phyloP scores from a whole-genome alignment of 2,888 invertebrate genomes.

The Chrysotoxum bicinctum region DNA sequence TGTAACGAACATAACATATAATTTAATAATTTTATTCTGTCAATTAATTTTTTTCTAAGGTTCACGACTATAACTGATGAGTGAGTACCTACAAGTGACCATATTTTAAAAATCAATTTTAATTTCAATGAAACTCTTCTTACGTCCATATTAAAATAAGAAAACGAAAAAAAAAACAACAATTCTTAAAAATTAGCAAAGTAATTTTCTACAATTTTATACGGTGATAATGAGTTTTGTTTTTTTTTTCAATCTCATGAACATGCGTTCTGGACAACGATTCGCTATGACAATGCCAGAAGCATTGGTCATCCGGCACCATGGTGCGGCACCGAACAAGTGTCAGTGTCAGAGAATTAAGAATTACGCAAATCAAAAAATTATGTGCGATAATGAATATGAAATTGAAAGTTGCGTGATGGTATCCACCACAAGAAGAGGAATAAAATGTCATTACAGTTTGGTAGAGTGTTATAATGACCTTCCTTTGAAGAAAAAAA shows the following conservation, averaged over 20 bases:
- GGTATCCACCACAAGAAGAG: background rate
- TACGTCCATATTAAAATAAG: background rate
- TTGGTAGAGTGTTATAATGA: background rate
- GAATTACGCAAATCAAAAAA: slow-evolving; percentile 51
- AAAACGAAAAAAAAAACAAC: background rate
- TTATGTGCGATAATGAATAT: slow-evolving; percentile 54
- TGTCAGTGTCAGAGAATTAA: slow-evolving; percentile 17
- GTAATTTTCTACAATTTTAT: slow-evolving; percentile 54
- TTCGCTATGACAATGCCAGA: background rate
- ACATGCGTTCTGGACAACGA: slow-evolving; percentile 29
- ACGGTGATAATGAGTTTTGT: slow-evolving; percentile 37
- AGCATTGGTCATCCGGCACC: background rate
- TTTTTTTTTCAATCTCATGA: slow-evolving; percentile 35
- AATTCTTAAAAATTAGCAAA: slow-evolving; percentile 42
- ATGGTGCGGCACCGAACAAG: background rate
- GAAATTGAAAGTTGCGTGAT: slow-evolving; percentile 62
- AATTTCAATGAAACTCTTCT: background rate
- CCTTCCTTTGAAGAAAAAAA: slow-evolving; percentile 20
- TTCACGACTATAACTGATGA: background rate
- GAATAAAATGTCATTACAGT: slow-evolving; percentile 38
- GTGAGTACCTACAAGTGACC: background rate
- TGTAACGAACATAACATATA: background rate
- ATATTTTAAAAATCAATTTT: background rate
- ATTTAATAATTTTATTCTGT: background rate
- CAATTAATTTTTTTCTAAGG: background rate